Evolutionary conservation across 1,140 invertebrate genomes (phyloP).

Genomic region (Panagrolaimus sp.): DNA sequence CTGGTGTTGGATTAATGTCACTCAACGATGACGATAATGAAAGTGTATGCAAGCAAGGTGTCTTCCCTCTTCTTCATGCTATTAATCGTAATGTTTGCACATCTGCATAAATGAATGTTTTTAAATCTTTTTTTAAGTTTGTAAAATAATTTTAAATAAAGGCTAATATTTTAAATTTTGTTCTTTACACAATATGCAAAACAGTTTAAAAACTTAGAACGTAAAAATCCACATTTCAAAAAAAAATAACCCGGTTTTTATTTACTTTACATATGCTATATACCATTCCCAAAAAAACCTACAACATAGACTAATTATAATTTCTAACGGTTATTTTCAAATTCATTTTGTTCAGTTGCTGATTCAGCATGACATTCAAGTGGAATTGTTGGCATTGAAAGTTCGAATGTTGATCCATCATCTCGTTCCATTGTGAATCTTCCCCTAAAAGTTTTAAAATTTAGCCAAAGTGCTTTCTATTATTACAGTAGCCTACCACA

Average conservation of each 20-base stretch:
- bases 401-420: slow-evolving; percentile 40
- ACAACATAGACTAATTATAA: neutral
- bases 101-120: no score
- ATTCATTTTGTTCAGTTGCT: neutral
- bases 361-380: neutral
- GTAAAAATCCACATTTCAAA: no score
- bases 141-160: no score
- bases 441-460: no score
- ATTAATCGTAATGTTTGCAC: neutral
- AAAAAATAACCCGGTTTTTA: no score
- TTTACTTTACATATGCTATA: no score
- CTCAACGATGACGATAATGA: slow-evolving; percentile 5
- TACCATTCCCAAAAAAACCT: neutral
- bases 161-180: no score
- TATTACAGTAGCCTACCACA: slow-evolving; percentile 33
- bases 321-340: neutral
- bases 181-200: no score
- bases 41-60: neutral
- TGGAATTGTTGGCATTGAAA: slow-evolving; percentile 31
- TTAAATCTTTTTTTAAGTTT: no score
- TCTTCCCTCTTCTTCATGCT: neutral
- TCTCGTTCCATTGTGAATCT: slow-evolving; percentile 41
- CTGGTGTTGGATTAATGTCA: neutral
- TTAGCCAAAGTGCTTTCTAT: no score
- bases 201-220: no score